Evolutionary conservation across 2,888 invertebrate species (phyloP), one percentile per base, ranked within the genome.

Genomic region (Panzeria rudis): DNA sequence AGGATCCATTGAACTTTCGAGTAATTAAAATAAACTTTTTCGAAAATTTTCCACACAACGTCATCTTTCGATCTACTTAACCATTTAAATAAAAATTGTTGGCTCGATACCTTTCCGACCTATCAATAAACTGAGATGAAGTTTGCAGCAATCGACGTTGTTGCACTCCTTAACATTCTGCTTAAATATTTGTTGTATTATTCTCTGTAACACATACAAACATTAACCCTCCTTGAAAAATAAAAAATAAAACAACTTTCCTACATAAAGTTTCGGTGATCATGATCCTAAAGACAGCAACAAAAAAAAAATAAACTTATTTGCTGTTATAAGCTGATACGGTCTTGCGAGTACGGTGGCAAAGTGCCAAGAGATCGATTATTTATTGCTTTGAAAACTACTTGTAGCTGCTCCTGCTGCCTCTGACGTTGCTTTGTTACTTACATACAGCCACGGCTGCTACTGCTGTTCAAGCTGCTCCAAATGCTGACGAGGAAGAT

Each of bases 331-430:
- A 83, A 83, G 44, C 76, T 64, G 71, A 83, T 83, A 82, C 61
- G 64, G 82, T 76, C 61, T 76, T 47, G 68, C 82, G 29, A 82
- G 82, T 82, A 61, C 85, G 78, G 85, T 85, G 85, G 85, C 85
- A 82, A 85, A 85, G 85, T 85, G 82, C 78, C 85, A 85, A 85
- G 85, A 85, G 82, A 85, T 85, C 78, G 85, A 85, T 85, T 85
- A 85, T 85, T 85, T 85, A 85, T 85, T 85, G 78, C 85, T 72
- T 85, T 66, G 56, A 82, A 83, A 82, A 78, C 85, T 82, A 82
- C 85, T 85, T 85, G 78, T 75, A 78, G 47, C 66, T 75, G 82
- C 78, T 75, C 44, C 75, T 71, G 85, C 71, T 68, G 80, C 75
- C 69, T 56, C 76, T 44, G 69, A 29, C 68, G 52, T 64, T 54